phyloP scores from a whole-genome alignment of 2,797 vertebrate genomes.

The Capromys pilorides region DNA sequence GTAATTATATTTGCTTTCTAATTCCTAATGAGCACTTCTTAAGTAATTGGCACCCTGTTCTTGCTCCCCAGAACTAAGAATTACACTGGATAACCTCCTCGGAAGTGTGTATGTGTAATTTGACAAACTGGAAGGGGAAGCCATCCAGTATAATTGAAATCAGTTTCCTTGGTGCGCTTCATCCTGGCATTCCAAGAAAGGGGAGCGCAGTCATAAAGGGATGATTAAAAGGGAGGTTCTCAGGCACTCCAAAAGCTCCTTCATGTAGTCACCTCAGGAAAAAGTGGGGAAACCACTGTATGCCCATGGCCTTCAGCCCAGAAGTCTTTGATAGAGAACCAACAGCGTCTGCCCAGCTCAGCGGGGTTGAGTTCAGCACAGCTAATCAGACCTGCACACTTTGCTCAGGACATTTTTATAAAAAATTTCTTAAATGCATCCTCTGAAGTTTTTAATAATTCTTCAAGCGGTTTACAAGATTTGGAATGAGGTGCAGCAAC shows the following conservation, averaged over 20 bases:
- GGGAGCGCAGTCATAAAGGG: constrained; percentile 23
- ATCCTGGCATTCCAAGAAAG: constrained; percentile 46
- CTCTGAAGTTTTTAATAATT: neutral
- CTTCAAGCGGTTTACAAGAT: neutral
- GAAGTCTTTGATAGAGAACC: neutral
- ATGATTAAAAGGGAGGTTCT: constrained; percentile 47
- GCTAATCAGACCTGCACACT: neutral
- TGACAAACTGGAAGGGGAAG: constrained; percentile 61
- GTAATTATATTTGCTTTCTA: constrained; percentile 81
- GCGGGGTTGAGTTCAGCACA: neutral
- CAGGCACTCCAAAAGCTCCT: constrained; percentile 31
- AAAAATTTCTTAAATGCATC: neutral
- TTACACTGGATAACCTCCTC: constrained; percentile 64
- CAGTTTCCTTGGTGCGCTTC: constrained; percentile 66
- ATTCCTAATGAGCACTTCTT: constrained; percentile 77
- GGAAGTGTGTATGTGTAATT: constrained; percentile 59
- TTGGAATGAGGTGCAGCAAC: neutral
- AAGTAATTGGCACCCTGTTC: constrained; percentile 77
- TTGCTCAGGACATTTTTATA: neutral
- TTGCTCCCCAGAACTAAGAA: constrained; percentile 60
- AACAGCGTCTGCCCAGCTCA: neutral
- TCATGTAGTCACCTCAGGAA: neutral
- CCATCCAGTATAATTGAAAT: constrained; percentile 65
- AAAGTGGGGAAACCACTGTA: neutral
- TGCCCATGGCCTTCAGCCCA: neutral